Evolutionary conservation across 2,797 vertebrate genomes (phyloP), one percentile per base, ranked within the genome.

Genomic region (Mastacembelus armatus): DNA sequence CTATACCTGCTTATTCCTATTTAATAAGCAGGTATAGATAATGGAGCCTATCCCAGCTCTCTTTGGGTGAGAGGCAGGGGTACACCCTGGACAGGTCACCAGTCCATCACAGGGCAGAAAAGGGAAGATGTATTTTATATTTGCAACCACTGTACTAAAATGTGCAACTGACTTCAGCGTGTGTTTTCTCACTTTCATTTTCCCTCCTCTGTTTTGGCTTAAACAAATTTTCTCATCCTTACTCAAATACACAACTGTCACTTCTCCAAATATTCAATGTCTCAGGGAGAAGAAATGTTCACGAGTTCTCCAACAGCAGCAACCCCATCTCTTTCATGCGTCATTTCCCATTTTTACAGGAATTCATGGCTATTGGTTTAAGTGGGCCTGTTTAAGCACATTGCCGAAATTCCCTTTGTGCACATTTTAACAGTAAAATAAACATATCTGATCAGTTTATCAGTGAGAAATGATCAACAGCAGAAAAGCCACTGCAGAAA

Each of bases 171-270:
- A 71, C 80, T 79, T 77, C 21, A 63, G 21, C 65, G 68, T 87
- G 90, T 88, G 78, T 88, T 89, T 87, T 88, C 69, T 60, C 81
- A 69, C 81, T 81, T 83, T 81, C 55, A 60, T 74, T 84, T 70
- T 59, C 67, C 74, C 71, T 76, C 71, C 71, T 82, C 71, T 78
- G 50, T 80, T 89, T 86, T 81, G 84, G 78, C 81, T 78, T 74
- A 80, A 86, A 83, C 27, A 10, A 75, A 81, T 80, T 86, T 83
- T 83, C 76, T 84, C 71, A 67, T 88, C 57, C 76, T 85, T 87
- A 84, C 67, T 62, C 76, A 90, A 89, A 89, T 84, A 90, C 78
- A 87, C 87, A 87, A 61, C 77, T 80, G 82, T 81, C 85, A 78
- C 76, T 77, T 86, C 71, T 83, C 49, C 57, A 86, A 90, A 83